Evolutionary conservation across 1,140 invertebrate species (phyloP).

Genomic region (Philotrypesis tridentata): DNA sequence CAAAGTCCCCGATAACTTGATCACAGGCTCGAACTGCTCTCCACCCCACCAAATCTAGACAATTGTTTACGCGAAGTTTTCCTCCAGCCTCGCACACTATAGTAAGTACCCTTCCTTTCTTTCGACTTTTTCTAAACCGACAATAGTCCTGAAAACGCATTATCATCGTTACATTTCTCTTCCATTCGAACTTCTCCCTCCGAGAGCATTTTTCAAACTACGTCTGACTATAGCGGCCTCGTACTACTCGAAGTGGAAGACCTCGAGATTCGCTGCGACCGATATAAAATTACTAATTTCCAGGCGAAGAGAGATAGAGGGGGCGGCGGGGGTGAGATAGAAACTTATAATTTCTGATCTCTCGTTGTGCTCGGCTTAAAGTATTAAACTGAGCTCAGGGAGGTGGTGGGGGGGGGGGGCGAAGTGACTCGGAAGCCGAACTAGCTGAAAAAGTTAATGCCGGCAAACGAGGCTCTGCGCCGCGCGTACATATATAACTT

Average conservation of each 20-base stretch:
- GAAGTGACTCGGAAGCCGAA: constrained; percentile 7
- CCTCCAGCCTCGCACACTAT: no score
- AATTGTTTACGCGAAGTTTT: no score
- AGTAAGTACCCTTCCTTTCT: no score
- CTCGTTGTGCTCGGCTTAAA: neutral
- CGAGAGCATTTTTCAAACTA: neutral
- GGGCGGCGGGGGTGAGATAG: neutral
- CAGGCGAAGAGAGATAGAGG: neutral
- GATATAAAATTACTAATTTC: constrained; percentile 6
- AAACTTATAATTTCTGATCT: constrained; percentile 12
- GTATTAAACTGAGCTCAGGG: constrained; percentile 31
- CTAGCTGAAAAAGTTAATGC: constrained; percentile 12
- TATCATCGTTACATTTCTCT: no score
- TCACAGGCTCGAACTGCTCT: no score
- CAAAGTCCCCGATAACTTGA: no score
- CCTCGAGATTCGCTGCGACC: neutral
- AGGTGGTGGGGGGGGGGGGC: no score
- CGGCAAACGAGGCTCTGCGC: neutral
- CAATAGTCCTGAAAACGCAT: no score
- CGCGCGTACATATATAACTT: no score
- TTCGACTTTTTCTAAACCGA: no score
- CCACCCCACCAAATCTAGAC: no score
- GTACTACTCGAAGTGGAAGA: neutral
- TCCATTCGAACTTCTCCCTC: no score
- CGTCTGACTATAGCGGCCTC: neutral